Percentiles rank a stretch among this genome's conserved stretches.
phyloP scores from a whole-genome alignment of 1,140 invertebrate species.

The Drosophila pachea region DNA sequence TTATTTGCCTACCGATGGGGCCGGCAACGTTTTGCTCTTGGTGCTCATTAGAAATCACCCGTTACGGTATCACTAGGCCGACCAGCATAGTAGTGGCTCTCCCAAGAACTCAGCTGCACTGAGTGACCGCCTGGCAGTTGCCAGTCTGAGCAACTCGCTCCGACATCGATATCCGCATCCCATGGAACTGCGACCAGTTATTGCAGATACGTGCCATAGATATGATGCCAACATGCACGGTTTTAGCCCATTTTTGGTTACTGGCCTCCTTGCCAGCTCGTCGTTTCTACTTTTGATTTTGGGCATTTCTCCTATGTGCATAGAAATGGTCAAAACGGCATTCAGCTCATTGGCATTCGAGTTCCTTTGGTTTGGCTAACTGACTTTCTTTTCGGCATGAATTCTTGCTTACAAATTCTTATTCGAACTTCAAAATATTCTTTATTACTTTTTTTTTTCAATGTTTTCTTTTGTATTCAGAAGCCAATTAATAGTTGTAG shows the following conservation, averaged over 20 bases:
- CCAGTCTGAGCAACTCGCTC: not conserved
- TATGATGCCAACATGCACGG: constrained; percentile 46
- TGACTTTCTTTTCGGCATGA: constrained; percentile 38
- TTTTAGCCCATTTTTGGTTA: constrained; percentile 57
- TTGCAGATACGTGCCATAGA: constrained; percentile 54
- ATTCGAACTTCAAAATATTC: not conserved
- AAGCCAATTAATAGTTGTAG: too few species aligned
- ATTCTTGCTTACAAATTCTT: not conserved
- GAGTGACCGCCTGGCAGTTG: constrained; percentile 2
- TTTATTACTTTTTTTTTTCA: too few species aligned
- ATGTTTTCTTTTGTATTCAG: too few species aligned
- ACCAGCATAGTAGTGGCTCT: constrained; percentile 10
- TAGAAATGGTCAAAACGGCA: constrained; percentile 58
- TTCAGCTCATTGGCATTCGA: constrained; percentile 59
- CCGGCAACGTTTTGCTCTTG: constrained; percentile 54
- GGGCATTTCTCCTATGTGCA: constrained; percentile 34
- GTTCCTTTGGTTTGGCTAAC: constrained; percentile 29
- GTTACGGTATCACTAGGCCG: constrained; percentile 30
- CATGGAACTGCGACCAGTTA: constrained; percentile 26
- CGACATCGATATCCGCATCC: constrained; percentile 27
- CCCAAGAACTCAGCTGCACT: constrained; percentile 19
- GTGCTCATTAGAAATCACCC: constrained; percentile 45
- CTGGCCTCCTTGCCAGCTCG: constrained; percentile 42
- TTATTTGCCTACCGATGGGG: constrained; percentile 27
- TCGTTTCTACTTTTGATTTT: constrained; percentile 41